Base-by-base conservation (phyloP, 1,140 invertebrate genomes). In the Bicyclus anynana region DNA sequence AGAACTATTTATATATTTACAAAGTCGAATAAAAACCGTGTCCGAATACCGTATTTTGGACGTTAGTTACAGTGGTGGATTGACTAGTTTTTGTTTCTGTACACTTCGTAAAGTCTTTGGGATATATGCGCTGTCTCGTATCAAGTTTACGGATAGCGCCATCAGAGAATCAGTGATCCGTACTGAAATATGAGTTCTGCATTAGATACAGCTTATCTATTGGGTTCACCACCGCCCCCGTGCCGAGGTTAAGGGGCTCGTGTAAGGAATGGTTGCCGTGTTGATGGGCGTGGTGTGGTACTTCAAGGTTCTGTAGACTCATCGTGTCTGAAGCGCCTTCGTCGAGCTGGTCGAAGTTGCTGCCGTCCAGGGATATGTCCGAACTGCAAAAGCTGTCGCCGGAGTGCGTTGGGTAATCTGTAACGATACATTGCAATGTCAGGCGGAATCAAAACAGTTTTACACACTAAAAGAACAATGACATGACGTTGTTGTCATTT, bases 151-250 rank as follows among this genome's bases (percentile, higher is more conserved):
- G 58, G 49, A 62, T 67, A 55, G 57, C 69, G 70, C 76, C 68
- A 44, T 61, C 67, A 46, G 56, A 48, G 50, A 80, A 84, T 88
- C 83, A 89, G 75, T 93, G 92, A 73, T 93, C 92, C 56, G 91
- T 92, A 74, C 92, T 94, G 79, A 98, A 98, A 83, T 98, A 98
- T 27, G 95, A 97, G 87, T 95, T 97, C 86, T 97, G 96, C 97
- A 99, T 99, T 71, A 98, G 94, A 90, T 98, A 99, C 42, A 99
- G 92, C 90, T 98, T 98, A 86, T 99, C 97, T 66, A 99, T 99
- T 27, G 97, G 97, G 86, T 98, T 98, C 74, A 95, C 93, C 10
- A 92, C 90, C 29, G 92, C 91, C 27, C 91, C 89, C 5, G 92
- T 90, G 61, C 92, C 92, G 26, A 93, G 90, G 65, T 90, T 78